These are phyloP conservation scores for Pyxicephalus adspersus DNA, from an alignment of 2,113 vertebrate genomes.

Conservation along the genomic window DNA sequence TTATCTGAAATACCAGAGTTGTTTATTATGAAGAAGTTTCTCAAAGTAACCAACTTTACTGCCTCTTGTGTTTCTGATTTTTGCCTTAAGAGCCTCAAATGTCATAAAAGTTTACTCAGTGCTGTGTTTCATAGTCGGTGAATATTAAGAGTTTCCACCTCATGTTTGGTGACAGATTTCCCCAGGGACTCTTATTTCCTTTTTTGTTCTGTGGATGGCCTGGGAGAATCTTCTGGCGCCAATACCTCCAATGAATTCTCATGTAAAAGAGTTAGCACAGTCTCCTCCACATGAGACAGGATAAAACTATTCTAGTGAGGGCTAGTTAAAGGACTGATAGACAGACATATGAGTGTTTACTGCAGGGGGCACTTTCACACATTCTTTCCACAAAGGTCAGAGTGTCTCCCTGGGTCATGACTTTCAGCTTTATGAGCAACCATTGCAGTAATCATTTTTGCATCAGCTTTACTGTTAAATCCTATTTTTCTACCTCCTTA, in stretches of 20 bases:
- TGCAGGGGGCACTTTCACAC: slow-evolving; percentile 3
- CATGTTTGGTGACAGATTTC: neutral
- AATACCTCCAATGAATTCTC: slow-evolving; percentile 35
- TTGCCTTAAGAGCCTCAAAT: too few relatives aligned
- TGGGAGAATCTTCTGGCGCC: slow-evolving; percentile 33
- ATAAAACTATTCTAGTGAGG: neutral
- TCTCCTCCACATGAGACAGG: slow-evolving; percentile 32
- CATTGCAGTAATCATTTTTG: slow-evolving; percentile 23
- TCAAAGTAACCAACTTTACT: too few relatives aligned
- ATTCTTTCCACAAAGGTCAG: slow-evolving; percentile 13
- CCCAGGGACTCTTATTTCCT: neutral
- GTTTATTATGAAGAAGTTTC: too few relatives aligned
- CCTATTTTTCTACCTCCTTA: too few relatives aligned
- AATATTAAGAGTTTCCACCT: neutral
- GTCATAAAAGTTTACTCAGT: too few relatives aligned
- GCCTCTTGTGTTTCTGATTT: too few relatives aligned
- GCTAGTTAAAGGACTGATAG: slow-evolving; percentile 15
- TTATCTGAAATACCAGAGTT: too few relatives aligned
- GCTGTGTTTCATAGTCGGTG: neutral
- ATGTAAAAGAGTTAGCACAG: neutral
- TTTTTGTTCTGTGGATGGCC: slow-evolving; percentile 1
- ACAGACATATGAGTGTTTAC: slow-evolving; percentile 5
- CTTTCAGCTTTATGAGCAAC: neutral
- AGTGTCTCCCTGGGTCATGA: slow-evolving; percentile 10
- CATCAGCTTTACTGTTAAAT: neutral